Conservation (phyloP, 2,113 vertebrate genomes). For the Anguilla japonica region DNA sequence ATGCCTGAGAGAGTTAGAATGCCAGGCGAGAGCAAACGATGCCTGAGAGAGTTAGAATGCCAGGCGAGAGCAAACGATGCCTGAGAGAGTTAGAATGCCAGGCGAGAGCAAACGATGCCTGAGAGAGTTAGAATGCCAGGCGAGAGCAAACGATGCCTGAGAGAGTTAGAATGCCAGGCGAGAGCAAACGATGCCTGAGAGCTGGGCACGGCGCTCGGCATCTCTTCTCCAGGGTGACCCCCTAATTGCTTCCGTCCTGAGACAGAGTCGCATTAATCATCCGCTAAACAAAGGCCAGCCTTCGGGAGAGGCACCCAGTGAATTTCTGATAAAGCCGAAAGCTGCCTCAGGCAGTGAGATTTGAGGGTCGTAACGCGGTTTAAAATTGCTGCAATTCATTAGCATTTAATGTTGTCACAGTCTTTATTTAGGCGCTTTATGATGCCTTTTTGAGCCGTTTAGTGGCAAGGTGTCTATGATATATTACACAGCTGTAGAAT, state of each 20-base stretch:
- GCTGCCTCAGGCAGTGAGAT: not conserved
- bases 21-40: not conserved
- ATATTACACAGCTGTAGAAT: not conserved
- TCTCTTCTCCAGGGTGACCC: not conserved
- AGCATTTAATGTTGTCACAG: not conserved
- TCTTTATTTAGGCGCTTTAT: not conserved
- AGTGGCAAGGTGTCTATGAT: not conserved
- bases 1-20: not conserved
- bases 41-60: not conserved
- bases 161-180: not conserved
- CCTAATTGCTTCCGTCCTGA: not conserved
- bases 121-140: not conserved
- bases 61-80: not conserved
- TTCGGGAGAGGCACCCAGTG: not conserved
- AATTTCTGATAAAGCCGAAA: conserved; percentile 3
- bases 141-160: not conserved
- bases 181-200: not conserved
- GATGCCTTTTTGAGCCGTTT: not conserved
- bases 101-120: not conserved
- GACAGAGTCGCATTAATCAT: not conserved
- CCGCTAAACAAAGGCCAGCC: not conserved
- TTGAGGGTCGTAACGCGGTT: not conserved
- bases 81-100: not conserved
- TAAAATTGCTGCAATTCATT: not conserved
- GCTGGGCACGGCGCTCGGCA: not conserved